Conservation (phyloP, 1,140 invertebrate genomes). For the Tenebrio molitor region DNA sequence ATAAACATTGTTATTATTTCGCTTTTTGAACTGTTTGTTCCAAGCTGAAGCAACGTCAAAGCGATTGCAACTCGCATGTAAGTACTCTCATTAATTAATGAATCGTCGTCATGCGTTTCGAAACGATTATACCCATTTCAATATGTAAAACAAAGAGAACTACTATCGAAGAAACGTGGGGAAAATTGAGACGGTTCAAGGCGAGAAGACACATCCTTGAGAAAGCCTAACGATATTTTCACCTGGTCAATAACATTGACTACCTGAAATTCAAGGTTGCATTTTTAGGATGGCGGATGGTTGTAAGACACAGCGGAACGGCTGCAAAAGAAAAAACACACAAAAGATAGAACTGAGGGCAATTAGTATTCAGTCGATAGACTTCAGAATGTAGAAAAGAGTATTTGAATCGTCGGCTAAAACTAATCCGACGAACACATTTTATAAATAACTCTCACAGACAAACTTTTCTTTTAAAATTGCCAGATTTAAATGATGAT, state of each 20-base stretch:
- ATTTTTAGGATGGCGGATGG: constrained; percentile 23
- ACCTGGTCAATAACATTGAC: constrained; percentile 32
- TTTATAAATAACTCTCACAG: too few relatives aligned
- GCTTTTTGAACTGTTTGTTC: constrained; percentile 10
- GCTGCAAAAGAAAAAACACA: too few relatives aligned
- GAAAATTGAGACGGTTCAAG: constrained; percentile 17
- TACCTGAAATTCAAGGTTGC: constrained; percentile 32
- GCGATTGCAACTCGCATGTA: too few relatives aligned
- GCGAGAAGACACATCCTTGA: constrained; percentile 12
- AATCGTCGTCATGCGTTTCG: not conserved
- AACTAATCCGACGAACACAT: too few relatives aligned
- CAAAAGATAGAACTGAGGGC: constrained; percentile 6
- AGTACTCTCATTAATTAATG: too few relatives aligned
- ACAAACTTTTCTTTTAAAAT: too few relatives aligned
- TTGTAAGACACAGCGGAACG: not conserved
- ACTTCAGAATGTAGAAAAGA: too few relatives aligned
- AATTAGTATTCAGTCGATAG: constrained; percentile 11
- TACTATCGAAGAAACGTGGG: not conserved
- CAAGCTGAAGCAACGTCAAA: not conserved
- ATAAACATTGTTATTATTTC: constrained; percentile 26
- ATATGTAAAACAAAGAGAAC: not conserved
- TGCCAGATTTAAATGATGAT: too few relatives aligned
- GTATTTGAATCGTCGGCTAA: too few relatives aligned
- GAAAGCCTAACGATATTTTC: constrained; percentile 28
- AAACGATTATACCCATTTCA: not conserved